A percentile compares a stretch with the other conserved stretches of the same genome.
These are phyloP conservation scores for Pherbina coryleti DNA, from an alignment of 2,888 invertebrate species.

Conservation along the genomic window DNA sequence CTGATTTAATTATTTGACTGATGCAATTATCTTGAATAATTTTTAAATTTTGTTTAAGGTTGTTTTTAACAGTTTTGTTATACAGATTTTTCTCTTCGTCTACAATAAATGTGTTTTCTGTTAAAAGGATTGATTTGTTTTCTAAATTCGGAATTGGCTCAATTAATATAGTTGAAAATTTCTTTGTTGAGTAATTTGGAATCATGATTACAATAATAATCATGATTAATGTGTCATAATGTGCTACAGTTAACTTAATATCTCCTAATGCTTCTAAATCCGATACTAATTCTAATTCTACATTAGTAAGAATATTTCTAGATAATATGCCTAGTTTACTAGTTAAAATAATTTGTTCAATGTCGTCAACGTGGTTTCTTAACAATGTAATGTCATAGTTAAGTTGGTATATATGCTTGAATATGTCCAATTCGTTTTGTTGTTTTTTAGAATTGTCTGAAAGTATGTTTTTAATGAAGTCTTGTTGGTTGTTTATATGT, in stretches of 20 bases:
- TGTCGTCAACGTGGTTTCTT: too few relatives aligned
- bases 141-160: slow-evolving; percentile 36
- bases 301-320: slow-evolving; percentile 41
- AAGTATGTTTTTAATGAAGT: slow-evolving; percentile 42
- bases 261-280: slow-evolving; percentile 42
- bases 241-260: slow-evolving; percentile 39
- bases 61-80: too few relatives aligned
- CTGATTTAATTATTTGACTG: too few relatives aligned
- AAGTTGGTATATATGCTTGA: too few relatives aligned
- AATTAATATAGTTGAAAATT: slow-evolving; percentile 35
- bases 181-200: slow-evolving; percentile 30
- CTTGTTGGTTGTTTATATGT: slow-evolving; percentile 46
- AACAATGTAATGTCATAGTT: too few relatives aligned
- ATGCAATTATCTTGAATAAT: too few relatives aligned
- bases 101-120: slow-evolving; percentile 30
- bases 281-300: slow-evolving; percentile 41
- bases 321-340: slow-evolving; percentile 45
- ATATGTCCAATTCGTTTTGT: slow-evolving; percentile 46
- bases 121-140: slow-evolving; percentile 38
- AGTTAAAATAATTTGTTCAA: too few relatives aligned
- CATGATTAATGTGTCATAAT: slow-evolving; percentile 37
- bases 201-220: slow-evolving; percentile 35
- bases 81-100: slow-evolving; percentile 34
- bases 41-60: too few relatives aligned
- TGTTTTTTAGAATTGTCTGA: slow-evolving; percentile 39